Evolutionary conservation across 1,140 invertebrate species (phyloP), one percentile per base, ranked within the genome.

Genomic region (Pollicipes pollicipes): DNA sequence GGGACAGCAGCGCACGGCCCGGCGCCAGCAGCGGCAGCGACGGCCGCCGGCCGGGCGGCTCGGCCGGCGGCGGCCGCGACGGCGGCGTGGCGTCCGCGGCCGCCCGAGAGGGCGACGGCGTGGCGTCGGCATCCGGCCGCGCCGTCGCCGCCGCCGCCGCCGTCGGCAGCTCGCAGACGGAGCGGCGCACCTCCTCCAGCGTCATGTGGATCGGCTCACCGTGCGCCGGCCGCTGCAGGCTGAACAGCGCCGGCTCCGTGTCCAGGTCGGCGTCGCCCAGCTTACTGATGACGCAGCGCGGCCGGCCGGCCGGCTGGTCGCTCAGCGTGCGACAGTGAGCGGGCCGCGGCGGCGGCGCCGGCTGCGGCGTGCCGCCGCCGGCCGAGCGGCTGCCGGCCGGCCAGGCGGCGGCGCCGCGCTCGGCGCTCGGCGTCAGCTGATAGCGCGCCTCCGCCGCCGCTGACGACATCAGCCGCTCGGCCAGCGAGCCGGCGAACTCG

Each of bases 201-300:
- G 90, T 91, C 85, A 93, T 88, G 77, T 92, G 90, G 71, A 91
- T 85, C 0, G 90, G 90, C 76, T 91, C 90, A 58, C 68, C 45
- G 45, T 3, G 45, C 21, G 45, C 45, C 13, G 45, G 2, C 13
- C 21, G 45, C 2, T 21, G 45, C 45, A 58, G 45, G 21, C 45
- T 58, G 45, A 58, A 58, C 45, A 58, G 45, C 8, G 45, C 45
- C 45, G 45, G 45, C 45, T 58, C 45, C 45, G 45, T 58, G 45
- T 58, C 45, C 45, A 58, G 45, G 21, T 58, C 32, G 67, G 30
- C 30, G 67, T 68, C 32, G 2, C 30, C 67, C 30, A 68, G 67
- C 21, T 31, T 68, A 24, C 30, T 31, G 67, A 68, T 31, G 32
- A 68, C 10, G 26, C 30, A 68, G 10, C 67, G 6, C 6, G 67